Evolutionary conservation across 2,113 vertebrate genomes (phyloP), one percentile per base, ranked within the genome.

Genomic region (Meriones unguiculatus): DNA sequence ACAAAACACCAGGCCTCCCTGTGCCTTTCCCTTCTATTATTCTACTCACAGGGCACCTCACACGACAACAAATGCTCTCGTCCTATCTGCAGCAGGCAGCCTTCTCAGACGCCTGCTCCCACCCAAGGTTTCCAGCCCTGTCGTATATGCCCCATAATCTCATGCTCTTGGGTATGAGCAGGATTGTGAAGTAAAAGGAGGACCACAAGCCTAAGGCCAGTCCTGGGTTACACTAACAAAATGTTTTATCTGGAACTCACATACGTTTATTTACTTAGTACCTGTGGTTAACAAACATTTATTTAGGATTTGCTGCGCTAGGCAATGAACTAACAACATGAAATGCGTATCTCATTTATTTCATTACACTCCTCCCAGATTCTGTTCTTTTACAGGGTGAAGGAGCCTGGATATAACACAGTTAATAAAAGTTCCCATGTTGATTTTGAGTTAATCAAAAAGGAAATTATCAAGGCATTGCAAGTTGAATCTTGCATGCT

Each of bases 191-290:
- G 15, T 15, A 57, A 57, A 57, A 89, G 35, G 46, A 70, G 52
- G 12, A 64, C 76, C 30, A 76, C 28, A 64, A 89, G 38, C 35
- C 24, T 41, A 76, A 89, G 38, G 87, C 32, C 57, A 89, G 38
- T 20, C 38, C 18, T 46, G 57, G 62, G 54, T 24, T 89, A 89
- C 5, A 20, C 7, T 57, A 30, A 28, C n/a, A 52, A 32, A 67
- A 50, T 50, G 57, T 20, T 85, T 14, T 57, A 5, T 32, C 77
- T 91, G 41, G 17, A 57, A 91, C 62, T 5, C 82, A 18, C 17
- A 77, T 30, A 41, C 32, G n/a, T 67, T 62, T 73, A 84, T 54
- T 86, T 67, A 86, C 85, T 91, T 93, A 90, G 76, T 76, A 87
- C 70, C 69, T 57, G 11, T 76, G 4, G 17, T 90, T 50, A 95